Percentiles rank a stretch among this genome's conserved stretches.
Evolutionary conservation across 1,140 invertebrate genomes (phyloP).

Genomic region (Meloidogyne chitwoodi): DNA sequence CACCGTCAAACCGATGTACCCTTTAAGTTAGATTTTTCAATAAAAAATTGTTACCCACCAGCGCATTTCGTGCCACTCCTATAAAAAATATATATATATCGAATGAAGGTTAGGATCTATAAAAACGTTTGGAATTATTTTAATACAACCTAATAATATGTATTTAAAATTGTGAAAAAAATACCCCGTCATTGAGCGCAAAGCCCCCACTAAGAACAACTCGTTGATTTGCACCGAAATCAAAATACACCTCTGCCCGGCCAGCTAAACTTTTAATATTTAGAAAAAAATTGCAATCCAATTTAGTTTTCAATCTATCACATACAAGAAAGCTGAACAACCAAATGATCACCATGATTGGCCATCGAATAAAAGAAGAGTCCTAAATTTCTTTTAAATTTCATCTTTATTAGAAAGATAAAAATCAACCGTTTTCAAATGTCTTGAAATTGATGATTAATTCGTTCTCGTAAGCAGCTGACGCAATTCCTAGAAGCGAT

Average conservation of each 20-base stretch:
- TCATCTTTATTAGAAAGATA: background rate
- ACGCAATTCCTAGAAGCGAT: conserved; percentile 45
- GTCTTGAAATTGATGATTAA: conserved; percentile 51
- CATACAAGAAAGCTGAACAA: conserved; percentile 47
- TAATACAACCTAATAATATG: background rate
- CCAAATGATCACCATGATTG: conserved; percentile 53
- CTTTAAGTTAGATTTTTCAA: background rate
- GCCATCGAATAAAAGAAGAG: conserved; percentile 58
- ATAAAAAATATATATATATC: background rate
- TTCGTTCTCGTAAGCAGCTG: conserved; percentile 58
- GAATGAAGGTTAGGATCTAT: background rate
- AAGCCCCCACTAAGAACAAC: conserved; percentile 43
- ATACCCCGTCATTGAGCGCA: conserved; percentile 51
- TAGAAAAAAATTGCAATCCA: background rate
- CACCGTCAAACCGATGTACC: conserved; percentile 58
- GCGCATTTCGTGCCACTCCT: conserved; percentile 49
- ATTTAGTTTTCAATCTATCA: background rate
- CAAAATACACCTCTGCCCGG: conserved; percentile 49
- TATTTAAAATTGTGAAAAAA: background rate
- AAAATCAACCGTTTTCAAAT: conserved; percentile 47
- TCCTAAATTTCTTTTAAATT: conserved; percentile 2
- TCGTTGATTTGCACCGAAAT: conserved; percentile 48
- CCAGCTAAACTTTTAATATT: conserved; percentile 21
- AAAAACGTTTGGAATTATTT: no score
- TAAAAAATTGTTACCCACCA: conserved; percentile 29